Conservation (phyloP, 2,888 invertebrate genomes). For the Macrosiphum euphorbiae region DNA sequence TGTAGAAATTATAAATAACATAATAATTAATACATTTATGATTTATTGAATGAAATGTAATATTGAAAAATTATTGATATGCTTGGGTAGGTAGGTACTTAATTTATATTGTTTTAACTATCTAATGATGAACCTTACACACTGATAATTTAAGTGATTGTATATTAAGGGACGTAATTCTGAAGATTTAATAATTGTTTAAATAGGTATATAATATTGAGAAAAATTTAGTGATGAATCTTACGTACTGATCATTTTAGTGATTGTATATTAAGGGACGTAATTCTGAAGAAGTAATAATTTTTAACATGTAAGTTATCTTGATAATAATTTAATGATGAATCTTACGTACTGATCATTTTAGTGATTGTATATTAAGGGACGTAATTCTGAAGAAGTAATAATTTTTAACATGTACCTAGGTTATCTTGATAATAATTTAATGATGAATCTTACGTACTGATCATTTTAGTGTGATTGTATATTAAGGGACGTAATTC, state of each 20-base stretch:
- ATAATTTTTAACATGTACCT: too few species aligned
- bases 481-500: slow-evolving; percentile 57
- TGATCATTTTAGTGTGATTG: slow-evolving; percentile 44
- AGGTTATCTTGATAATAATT: background rate
- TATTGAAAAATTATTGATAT: background rate
- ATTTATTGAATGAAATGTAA: too few species aligned
- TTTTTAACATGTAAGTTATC: background rate
- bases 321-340: slow-evolving; percentile 17
- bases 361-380: slow-evolving; percentile 50
- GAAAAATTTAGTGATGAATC: background rate
- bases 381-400: slow-evolving; percentile 49
- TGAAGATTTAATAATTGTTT: background rate
- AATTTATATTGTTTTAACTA: background rate
- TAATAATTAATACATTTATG: too few species aligned
- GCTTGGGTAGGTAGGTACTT: background rate
- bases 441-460: slow-evolving; percentile 44
- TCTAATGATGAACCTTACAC: slow-evolving; percentile 45
- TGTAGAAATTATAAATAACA: background rate
- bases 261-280: slow-evolving; percentile 55
- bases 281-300: slow-evolving; percentile 38
- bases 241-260: slow-evolving; percentile 21
- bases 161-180: slow-evolving; percentile 57
- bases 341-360: slow-evolving; percentile 34
- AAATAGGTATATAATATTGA: too few species aligned
- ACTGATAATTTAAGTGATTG: slow-evolving; percentile 39